Evolutionary conservation across 2,888 invertebrate species (phyloP).

Genomic region (Incurvaria masculella): DNA sequence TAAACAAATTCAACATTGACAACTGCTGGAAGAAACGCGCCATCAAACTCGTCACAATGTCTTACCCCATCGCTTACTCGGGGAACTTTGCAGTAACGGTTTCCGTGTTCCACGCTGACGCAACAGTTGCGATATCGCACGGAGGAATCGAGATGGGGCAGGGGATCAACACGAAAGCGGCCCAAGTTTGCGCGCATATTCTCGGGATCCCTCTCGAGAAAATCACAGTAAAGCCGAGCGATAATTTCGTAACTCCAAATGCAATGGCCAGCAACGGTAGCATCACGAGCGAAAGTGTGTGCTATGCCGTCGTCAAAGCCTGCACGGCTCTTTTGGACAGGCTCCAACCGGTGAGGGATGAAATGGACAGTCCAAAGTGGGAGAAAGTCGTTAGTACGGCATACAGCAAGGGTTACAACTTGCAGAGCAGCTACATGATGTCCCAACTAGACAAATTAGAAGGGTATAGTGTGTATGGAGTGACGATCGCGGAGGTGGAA

Average conservation of each 20-base stretch:
- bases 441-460: conserved; percentile 27
- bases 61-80: conserved; percentile 53
- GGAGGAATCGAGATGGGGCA: conserved; percentile 75
- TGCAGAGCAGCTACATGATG: conserved; percentile 52
- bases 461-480: conserved; percentile 59
- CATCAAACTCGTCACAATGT: conserved; percentile 60
- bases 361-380: conserved; percentile 47
- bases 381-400: conserved; percentile 50
- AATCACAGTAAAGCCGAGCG: conserved; percentile 59
- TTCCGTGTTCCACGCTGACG: conserved; percentile 65
- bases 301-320: conserved; percentile 53
- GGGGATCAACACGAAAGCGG: conserved; percentile 65
- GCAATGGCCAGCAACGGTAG: conserved; percentile 66
- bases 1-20: conserved; percentile 55
- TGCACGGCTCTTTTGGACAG: conserved; percentile 46
- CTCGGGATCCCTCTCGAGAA: conserved; percentile 63
- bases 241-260: conserved; percentile 65
- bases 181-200: conserved; percentile 67
- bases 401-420: conserved; percentile 46
- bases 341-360: conserved; percentile 36
- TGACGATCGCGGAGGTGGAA: conserved; percentile 62
- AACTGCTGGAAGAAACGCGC: conserved; percentile 77
- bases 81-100: conserved; percentile 58
- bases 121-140: conserved; percentile 63
- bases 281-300: conserved; percentile 66